Evolutionary conservation across 2,888 invertebrate genomes (phyloP).

Genomic region (Drosophila merina): DNA sequence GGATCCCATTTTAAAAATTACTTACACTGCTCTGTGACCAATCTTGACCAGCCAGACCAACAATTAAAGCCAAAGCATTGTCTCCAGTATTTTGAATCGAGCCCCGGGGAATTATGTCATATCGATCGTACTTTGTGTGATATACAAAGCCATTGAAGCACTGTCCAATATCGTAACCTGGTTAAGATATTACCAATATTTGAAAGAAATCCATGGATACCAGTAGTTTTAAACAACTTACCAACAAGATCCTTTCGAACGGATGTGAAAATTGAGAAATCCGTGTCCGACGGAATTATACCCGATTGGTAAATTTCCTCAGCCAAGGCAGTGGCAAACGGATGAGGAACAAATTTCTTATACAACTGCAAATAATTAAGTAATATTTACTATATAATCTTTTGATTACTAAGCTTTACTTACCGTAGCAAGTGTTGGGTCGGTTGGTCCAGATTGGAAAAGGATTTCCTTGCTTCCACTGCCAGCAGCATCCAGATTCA

Average conservation of each 20-base stretch:
- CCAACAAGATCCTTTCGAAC: constrained; percentile 84
- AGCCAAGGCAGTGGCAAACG: constrained; percentile 85
- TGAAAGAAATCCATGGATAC: not conserved
- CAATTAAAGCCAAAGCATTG: constrained; percentile 86
- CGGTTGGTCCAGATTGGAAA: constrained; percentile 92
- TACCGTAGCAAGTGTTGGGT: constrained; percentile 86
- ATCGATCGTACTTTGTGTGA: constrained; percentile 89
- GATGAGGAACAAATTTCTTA: constrained; percentile 84
- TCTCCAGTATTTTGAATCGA: constrained; percentile 90
- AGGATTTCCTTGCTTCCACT: constrained; percentile 94
- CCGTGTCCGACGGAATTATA: constrained; percentile 88
- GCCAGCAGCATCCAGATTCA: constrained; percentile 96
- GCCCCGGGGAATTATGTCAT: constrained; percentile 86
- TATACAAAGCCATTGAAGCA: constrained; percentile 90
- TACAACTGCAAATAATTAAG: constrained; percentile 83
- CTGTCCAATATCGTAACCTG: constrained; percentile 91
- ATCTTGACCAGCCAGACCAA: constrained; percentile 84
- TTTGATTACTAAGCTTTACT: not conserved
- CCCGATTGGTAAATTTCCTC: constrained; percentile 88
- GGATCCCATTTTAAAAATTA: rapidly evolving
- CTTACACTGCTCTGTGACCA: constrained; percentile 71
- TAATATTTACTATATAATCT: not conserved
- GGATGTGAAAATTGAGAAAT: constrained; percentile 86
- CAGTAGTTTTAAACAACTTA: not conserved
- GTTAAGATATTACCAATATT: not conserved